Conservation (phyloP, 2,113 vertebrate species). For the Machaerirhynchus nigripectus region DNA sequence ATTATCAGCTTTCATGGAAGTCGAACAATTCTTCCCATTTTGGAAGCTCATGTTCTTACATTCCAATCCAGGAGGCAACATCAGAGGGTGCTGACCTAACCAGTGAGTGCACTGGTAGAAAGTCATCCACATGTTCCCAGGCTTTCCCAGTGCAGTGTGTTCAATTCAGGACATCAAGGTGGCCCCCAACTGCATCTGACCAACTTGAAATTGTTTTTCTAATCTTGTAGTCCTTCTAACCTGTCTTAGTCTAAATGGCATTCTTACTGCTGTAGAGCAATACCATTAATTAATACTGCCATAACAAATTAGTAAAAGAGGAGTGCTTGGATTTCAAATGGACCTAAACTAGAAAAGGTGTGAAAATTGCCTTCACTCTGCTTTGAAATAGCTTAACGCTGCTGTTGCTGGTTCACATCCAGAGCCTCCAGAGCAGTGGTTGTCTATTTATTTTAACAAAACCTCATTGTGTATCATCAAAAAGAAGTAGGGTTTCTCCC, state of each 20-base stretch:
- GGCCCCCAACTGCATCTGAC: constrained; percentile 75
- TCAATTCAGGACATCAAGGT: constrained; percentile 80
- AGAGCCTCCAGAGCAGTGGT: neutral
- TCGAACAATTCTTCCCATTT: neutral
- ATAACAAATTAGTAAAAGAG: constrained; percentile 79
- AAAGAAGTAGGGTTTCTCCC: neutral
- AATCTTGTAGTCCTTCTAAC: constrained; percentile 77
- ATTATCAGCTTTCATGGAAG: neutral
- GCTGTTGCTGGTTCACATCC: constrained; percentile 19
- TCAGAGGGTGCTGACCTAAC: neutral
- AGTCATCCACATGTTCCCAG: neutral
- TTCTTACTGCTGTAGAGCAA: constrained; percentile 69
- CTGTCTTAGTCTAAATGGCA: constrained; percentile 77
- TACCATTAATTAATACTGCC: constrained; percentile 86
- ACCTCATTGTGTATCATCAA: neutral
- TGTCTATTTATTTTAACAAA: neutral
- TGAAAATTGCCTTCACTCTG: constrained; percentile 68
- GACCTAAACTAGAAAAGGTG: constrained; percentile 69
- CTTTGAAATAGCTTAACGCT: constrained; percentile 68
- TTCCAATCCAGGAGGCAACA: neutral
- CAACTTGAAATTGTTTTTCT: constrained; percentile 76
- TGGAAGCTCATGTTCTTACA: neutral
- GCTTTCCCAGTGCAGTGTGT: constrained; percentile 51
- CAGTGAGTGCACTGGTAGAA: neutral
- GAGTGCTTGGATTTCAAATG: constrained; percentile 57